These are phyloP conservation scores for Eristalinus sepulchralis DNA, from an alignment of 2,888 invertebrate species.

Conservation along the genomic window DNA sequence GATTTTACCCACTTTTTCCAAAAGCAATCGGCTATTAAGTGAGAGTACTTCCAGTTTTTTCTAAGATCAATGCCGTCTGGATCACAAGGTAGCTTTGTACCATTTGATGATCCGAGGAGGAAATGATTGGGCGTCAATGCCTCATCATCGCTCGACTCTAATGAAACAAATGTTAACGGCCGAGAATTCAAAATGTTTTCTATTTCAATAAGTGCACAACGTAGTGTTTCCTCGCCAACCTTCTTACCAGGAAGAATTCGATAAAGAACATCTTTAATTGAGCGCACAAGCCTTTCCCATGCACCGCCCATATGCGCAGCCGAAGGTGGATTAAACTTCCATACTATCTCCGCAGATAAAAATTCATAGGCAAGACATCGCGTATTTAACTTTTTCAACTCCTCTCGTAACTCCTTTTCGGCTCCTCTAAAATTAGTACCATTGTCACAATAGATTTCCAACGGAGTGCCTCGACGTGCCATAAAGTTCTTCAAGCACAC, in stretches of 20 bases:
- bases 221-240: not conserved
- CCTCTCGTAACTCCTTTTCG: not conserved
- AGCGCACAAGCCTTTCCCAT: not conserved
- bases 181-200: not conserved
- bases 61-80: not conserved
- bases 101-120: not conserved
- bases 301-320: conserved; percentile 13
- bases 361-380: not conserved
- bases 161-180: not conserved
- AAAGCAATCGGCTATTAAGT: not conserved
- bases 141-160: not conserved
- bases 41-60: not conserved
- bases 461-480: not conserved
- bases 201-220: not conserved
- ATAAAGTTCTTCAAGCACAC: not conserved
- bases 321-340: conserved; percentile 21
- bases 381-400: not conserved
- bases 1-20: conserved; percentile 4
- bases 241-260: not conserved
- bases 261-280: not conserved
- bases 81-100: not conserved
- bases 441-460: conserved; percentile 46
- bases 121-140: not conserved
- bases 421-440: conserved; percentile 38
- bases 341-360: conserved; percentile 34